These are phyloP conservation scores for Terrapene triunguis DNA, from an alignment of 2,113 vertebrate genomes.

Conservation along the genomic window DNA sequence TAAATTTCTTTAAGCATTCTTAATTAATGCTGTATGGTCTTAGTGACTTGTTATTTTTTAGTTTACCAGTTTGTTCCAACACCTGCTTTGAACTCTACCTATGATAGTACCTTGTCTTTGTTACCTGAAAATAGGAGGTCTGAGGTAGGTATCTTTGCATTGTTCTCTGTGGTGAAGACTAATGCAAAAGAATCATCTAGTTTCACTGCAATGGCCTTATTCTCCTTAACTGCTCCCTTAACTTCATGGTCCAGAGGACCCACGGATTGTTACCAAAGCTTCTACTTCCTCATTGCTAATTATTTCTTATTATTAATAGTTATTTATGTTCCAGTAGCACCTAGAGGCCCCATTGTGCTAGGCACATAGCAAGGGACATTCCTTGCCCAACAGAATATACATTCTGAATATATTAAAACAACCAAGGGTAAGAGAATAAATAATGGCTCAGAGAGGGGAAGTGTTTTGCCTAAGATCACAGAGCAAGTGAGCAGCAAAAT, in stretches of 20 bases:
- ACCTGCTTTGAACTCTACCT: background rate
- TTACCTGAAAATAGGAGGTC: background rate
- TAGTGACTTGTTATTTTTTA: background rate
- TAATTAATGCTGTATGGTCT: background rate
- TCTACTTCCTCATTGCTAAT: background rate
- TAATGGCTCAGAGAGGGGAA: background rate
- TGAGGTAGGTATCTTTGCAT: background rate
- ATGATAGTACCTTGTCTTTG: background rate
- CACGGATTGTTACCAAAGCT: background rate
- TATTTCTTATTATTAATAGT: no score
- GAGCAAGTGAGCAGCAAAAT: background rate
- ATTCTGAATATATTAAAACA: background rate
- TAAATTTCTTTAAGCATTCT: background rate
- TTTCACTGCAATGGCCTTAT: background rate
- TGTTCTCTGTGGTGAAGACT: background rate
- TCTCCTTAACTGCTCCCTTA: background rate
- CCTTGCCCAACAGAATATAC: no score
- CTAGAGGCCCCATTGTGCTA: no score
- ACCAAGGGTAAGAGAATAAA: background rate
- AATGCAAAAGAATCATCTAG: background rate
- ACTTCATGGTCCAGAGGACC: background rate
- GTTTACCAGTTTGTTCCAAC: background rate
- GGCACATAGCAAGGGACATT: background rate
- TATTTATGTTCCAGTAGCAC: background rate
- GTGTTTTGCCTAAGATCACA: background rate